Base-by-base conservation (phyloP, 1,140 invertebrate species). In the Drosophila pachea region DNA sequence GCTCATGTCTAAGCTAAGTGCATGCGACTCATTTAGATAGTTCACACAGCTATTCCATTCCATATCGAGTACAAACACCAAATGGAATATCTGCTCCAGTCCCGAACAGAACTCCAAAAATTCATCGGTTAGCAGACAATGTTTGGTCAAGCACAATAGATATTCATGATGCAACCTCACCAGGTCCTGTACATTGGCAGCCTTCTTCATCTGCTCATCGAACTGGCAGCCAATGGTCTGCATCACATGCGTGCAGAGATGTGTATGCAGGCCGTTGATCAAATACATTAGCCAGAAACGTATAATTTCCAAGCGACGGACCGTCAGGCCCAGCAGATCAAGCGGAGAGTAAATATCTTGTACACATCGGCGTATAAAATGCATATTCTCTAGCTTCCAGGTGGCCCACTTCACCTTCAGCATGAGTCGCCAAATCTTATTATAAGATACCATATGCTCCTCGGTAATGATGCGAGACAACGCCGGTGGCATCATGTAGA, bases 261-360 rank as follows among this genome's bases (percentile, higher is more conserved):
- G 81, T 7, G 67, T 72, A 50, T 89, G 87, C 16, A 89, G 42
- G 49, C 63, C 76, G 54, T 78, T 76, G 35, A 86, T 55, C 4
- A 88, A 48, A 35, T 78, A 84, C 7, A 81, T 72, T n/a, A 89
- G 65, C 87, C 87, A 89, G 45, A 89, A 89, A 16, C 89, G 87
- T n/a, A 88, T 4, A 2, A 87, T 84, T 49, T 89, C 81, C 58
- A 89, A 71, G 2, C 88, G 88, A 1, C 88, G 78, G 12, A 89
- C 66, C 5, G 81, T 76, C 12, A 89, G 54, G 0, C 78, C 86
- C 7, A 79, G 54, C 11, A 88, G 60, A 48, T 84, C 77, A 29
- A 89, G 53, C 2, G 78, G 75, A 0, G 62, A 74, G 14, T 73
- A 89, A 0, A 74, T 38, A 14, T 71, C 52, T 2, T 32, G 3